Evolutionary conservation across 2,113 vertebrate genomes (phyloP).

Genomic region (Ploceus nigricollis): DNA sequence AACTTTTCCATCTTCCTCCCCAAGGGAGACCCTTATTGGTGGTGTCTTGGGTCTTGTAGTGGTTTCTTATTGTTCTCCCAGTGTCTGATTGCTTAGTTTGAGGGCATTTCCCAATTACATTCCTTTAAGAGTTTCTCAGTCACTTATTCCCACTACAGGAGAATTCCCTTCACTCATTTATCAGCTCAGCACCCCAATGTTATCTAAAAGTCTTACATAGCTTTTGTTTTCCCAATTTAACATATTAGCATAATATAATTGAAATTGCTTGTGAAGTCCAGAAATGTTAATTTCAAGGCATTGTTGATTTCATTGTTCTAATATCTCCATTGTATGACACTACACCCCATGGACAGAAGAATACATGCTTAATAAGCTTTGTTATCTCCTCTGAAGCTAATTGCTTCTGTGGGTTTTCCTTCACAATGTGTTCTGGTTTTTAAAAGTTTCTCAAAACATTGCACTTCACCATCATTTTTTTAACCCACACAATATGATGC

Average conservation of each 20-base stretch:
- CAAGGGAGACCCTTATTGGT: neutral
- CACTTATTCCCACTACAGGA: neutral
- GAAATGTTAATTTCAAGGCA: conserved; percentile 32
- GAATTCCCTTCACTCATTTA: neutral
- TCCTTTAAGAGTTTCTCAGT: neutral
- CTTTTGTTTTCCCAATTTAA: conserved; percentile 20
- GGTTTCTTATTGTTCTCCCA: neutral
- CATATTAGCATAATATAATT: conserved; percentile 52
- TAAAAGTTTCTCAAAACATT: neutral
- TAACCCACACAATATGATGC: neutral
- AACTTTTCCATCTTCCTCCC: neutral
- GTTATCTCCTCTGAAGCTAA: conserved; percentile 33
- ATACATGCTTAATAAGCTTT: conserved; percentile 27
- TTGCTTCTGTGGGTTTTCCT: neutral
- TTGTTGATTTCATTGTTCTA: conserved; percentile 31
- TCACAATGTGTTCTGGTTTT: neutral
- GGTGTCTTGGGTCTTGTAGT: neutral
- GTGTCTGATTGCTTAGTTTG: neutral
- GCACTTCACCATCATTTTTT: neutral
- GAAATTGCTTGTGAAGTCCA: conserved; percentile 24
- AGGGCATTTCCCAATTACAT: neutral
- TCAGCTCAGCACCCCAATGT: neutral
- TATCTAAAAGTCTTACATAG: neutral
- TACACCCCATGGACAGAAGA: conserved; percentile 11
- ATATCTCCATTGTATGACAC: neutral